Base-by-base conservation (phyloP, 2,888 invertebrate genomes). In the Miltochrista miniata region DNA sequence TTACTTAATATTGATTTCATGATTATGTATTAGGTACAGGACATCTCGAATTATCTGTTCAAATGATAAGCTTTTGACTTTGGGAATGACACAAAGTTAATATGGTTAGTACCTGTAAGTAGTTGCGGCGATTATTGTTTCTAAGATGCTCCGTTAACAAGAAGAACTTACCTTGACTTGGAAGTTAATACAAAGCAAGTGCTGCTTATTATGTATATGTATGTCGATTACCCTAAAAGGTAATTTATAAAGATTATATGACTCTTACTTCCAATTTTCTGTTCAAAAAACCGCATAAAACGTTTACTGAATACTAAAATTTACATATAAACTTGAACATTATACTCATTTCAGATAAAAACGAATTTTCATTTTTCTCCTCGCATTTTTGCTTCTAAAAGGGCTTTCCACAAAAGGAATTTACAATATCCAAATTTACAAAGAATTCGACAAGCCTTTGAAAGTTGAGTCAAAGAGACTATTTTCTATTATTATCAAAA, bases 401-500 rank as follows among this genome's bases (percentile, higher is more conserved):
- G 18, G 53, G 47, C 51, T 40, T 35, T 47, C 29, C 41, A 48
- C 47, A 43, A 54, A 65, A 54, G 51, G 45, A 45, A 42, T 51
- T 57, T 63, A 57, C 50, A 51, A 51, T 48, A 24, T 38, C 36
- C 38, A 37, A 55, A 38, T 41, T 39, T 31, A 39, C 44, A 14
- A 38, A 48, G 18, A 40, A 51, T 47, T 43, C 15, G 39, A 35
- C 45, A 53, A 55, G 53, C 56, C 55, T 50, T 40, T 48, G 40
- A 39, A 12, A 3, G 45, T 31, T 43, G 38, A 61, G 55, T 59
- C 59, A 56, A 56, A 56, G 24, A 42, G 52, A 34, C 36, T 12
- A 35, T 46, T 55, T 56, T 61, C 56, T 54, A 43, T 11, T 8
- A 29, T 49, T 52, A 54, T 54, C 54, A 60, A 57, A 54, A 60